Conservation (phyloP, 2,797 vertebrate species). For the Sebastes cheni region DNA sequence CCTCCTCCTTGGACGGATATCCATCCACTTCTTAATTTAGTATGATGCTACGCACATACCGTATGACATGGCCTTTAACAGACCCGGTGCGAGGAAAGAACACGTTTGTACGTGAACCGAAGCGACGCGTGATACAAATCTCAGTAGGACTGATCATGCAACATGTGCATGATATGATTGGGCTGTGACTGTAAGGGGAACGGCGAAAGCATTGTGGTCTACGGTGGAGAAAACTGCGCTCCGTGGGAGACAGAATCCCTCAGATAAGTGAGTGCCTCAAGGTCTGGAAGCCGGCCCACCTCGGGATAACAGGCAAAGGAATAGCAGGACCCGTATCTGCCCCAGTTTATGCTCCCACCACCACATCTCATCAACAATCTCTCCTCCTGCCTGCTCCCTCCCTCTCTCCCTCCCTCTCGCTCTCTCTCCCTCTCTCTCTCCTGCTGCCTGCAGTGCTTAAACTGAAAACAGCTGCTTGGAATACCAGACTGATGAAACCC, state of each 20-base stretch:
- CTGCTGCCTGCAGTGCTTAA: slow-evolving; percentile 80
- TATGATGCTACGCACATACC: slow-evolving; percentile 52
- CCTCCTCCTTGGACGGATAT: slow-evolving; percentile 67
- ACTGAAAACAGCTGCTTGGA: slow-evolving; percentile 89
- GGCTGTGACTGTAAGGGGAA: slow-evolving; percentile 59
- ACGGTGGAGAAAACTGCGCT: slow-evolving; percentile 54
- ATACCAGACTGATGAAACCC: slow-evolving; percentile 89
- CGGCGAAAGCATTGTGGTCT: slow-evolving; percentile 57
- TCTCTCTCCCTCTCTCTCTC: slow-evolving; percentile 50
- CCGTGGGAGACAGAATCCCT: slow-evolving; percentile 77
- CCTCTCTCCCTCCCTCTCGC: slow-evolving; percentile 40
- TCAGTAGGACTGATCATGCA: slow-evolving; percentile 56
- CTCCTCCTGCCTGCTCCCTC: slow-evolving; percentile 55
- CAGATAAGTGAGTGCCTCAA: slow-evolving; percentile 79
- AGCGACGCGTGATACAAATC: slow-evolving; percentile 64
- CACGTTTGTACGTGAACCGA: slow-evolving; percentile 52
- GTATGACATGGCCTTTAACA: slow-evolving; percentile 45
- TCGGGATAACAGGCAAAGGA: slow-evolving; percentile 77
- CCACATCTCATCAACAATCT: slow-evolving; percentile 81
- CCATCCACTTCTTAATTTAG: slow-evolving; percentile 79
- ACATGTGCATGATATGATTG: slow-evolving; percentile 71
- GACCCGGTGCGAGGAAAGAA: slow-evolving; percentile 6
- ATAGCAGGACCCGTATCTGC: slow-evolving; percentile 77
- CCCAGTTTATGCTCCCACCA: slow-evolving; percentile 79
- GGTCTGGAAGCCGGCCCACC: slow-evolving; percentile 80